Evolutionary conservation across 2,888 invertebrate species (phyloP), one percentile per base, ranked within the genome.

Genomic region (Hanleya hanleyi): DNA sequence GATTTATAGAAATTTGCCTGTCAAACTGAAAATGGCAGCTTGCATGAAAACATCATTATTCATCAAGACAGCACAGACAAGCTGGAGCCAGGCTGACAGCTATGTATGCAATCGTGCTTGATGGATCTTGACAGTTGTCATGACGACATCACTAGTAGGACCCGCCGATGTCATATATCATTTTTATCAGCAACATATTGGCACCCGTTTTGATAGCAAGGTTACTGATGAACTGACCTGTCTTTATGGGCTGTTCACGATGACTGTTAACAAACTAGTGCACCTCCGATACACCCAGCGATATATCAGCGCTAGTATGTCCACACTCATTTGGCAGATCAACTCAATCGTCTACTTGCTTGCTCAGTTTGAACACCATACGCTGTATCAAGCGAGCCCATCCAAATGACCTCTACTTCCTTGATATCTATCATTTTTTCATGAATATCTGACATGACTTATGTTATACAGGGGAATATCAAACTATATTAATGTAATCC

Each of bases 1-100:
- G 84, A 85, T 85, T 83, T 84, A 84, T 83, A 82, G 81, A 83
- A 83, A 85, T 85, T 82, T 81, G 78, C 73, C 83, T 85, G 85
- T 85, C 85, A 84, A 83, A 84, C 77, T 78, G 76, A 80, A 79
- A 75, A 78, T 80, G 80, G 79, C 80, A 79, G 77, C 75, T 80
- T 37, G 77, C 77, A 78, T 78, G 77, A 83, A 82, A 81, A 80
- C 80, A 77, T 79, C 83, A 83, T 84, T 83, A 82, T 78, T 84
- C 85, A 85, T 76, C 83, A 84, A 83, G 83, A 83, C 67, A 62
- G 47, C 36, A 72, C 76, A 79, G 84, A 83, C 84, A 78, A 73
- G 71, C 73, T 80, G 84, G 82, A 82, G 79, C 84, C 84, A 76
- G 72, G 75, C 78, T 84, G 84, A 81, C 82, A 64, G 81, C 83